Conservation (phyloP, 2,113 vertebrate species). For the Columba janthina region DNA sequence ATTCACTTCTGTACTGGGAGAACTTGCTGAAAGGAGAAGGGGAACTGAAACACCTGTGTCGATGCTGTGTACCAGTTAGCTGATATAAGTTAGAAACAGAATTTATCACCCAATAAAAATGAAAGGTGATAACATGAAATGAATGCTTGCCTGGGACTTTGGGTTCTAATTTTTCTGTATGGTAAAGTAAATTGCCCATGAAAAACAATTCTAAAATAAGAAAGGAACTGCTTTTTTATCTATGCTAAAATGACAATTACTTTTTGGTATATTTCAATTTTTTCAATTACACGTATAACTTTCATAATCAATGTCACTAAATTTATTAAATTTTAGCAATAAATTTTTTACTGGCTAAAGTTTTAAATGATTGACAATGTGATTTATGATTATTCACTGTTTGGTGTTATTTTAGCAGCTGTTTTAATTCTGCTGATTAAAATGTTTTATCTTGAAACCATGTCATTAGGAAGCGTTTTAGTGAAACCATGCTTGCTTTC, state of each 20-base stretch:
- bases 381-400: neutral
- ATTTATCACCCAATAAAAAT: neutral
- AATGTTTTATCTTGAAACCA: conserved; percentile 16
- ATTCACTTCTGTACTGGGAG: neutral
- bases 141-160: neutral
- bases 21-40: neutral
- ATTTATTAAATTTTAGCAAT: neutral
- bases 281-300: neutral
- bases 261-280: neutral
- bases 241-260: neutral
- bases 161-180: neutral
- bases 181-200: neutral
- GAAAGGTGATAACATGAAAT: neutral
- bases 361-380: neutral
- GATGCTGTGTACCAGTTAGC: neutral
- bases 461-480: neutral
- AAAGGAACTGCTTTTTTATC: neutral
- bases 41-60: accelerated
- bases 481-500: conserved; percentile 4
- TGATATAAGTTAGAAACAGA: neutral
- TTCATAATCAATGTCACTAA: neutral
- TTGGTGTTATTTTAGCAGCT: neutral
- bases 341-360: neutral
- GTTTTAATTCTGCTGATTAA: neutral
- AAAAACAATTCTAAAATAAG: neutral